Percentiles rank a stretch among this genome's conserved stretches.
phyloP scores from a whole-genome alignment of 2,113 vertebrate genomes.

The Anarrhichthys ocellatus region DNA sequence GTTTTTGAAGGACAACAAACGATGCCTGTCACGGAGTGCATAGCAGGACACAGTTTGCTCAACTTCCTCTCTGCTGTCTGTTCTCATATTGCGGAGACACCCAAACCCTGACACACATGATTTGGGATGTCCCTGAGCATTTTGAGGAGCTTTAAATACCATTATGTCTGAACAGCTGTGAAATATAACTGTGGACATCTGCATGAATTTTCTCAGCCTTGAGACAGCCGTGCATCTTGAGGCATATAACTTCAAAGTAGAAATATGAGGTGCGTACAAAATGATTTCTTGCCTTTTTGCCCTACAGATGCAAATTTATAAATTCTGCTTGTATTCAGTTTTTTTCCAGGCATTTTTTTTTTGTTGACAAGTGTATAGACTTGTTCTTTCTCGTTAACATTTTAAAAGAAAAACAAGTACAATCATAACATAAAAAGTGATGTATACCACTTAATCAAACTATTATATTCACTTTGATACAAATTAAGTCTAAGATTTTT shows the following conservation, averaged over 20 bases:
- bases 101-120: slow-evolving; percentile 42
- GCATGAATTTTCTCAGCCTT: slow-evolving; percentile 23
- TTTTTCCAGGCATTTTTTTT: not conserved
- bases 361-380: not conserved
- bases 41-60: slow-evolving; percentile 18
- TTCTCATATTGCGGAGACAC: slow-evolving; percentile 45
- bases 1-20: not conserved
- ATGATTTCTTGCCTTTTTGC: not conserved
- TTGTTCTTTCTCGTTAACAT: not conserved
- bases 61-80: slow-evolving; percentile 51
- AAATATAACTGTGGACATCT: slow-evolving; percentile 29
- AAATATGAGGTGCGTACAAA: not conserved
- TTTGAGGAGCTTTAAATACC: slow-evolving; percentile 42
- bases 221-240: slow-evolving; percentile 1
- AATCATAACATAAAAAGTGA: not conserved
- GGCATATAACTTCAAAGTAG: not conserved
- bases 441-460: not conserved
- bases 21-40: not conserved
- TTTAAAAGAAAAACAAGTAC: not conserved
- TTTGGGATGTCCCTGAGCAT: slow-evolving; percentile 48
- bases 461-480: not conserved
- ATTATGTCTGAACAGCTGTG: slow-evolving; percentile 29
- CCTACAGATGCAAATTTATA: not conserved
- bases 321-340: not conserved
- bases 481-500: not conserved